phyloP scores from a whole-genome alignment of 2,113 vertebrate species.

The Ochotona curzoniae region DNA sequence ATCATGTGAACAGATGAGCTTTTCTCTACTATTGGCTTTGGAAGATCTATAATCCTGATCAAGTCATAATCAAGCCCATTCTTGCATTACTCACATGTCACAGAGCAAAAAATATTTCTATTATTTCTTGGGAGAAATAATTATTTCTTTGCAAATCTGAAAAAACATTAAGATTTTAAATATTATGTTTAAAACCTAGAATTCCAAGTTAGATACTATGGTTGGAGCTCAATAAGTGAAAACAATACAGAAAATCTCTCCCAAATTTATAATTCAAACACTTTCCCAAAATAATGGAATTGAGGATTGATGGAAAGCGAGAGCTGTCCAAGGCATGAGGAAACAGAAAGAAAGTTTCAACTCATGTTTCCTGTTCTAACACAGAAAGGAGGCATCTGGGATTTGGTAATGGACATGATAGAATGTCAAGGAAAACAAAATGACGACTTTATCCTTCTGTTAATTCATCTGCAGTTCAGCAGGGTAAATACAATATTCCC shows the following conservation, averaged over 20 bases:
- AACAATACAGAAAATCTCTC: conserved; percentile 6
- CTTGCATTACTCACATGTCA: conserved; percentile 65
- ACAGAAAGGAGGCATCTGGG: not conserved
- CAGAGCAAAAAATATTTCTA: conserved; percentile 55
- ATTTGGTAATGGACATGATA: not conserved
- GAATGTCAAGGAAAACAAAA: conserved; percentile 30
- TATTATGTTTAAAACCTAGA: conserved; percentile 56
- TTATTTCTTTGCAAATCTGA: conserved; percentile 62
- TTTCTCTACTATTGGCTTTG: conserved; percentile 37
- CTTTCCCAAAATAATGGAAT: conserved; percentile 34
- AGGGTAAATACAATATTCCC: conserved; percentile 31
- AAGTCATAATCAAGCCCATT: conserved; percentile 60
- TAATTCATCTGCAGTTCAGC: conserved; percentile 31
- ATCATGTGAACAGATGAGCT: conserved; percentile 21
- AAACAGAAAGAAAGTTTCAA: not conserved
- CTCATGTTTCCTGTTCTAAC: not conserved
- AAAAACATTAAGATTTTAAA: conserved; percentile 66
- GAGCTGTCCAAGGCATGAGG: not conserved
- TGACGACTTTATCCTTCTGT: conserved; percentile 26
- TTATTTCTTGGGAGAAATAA: conserved; percentile 55
- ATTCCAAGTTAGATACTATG: not conserved
- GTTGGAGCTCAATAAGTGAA: conserved; percentile 2
- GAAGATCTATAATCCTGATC: conserved; percentile 47
- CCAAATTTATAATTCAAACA: conserved; percentile 51
- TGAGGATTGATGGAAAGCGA: not conserved